These are phyloP conservation scores for Halocynthia roretzi DNA, from an alignment of 23 tunicate genomes.

Conservation along the genomic window DNA sequence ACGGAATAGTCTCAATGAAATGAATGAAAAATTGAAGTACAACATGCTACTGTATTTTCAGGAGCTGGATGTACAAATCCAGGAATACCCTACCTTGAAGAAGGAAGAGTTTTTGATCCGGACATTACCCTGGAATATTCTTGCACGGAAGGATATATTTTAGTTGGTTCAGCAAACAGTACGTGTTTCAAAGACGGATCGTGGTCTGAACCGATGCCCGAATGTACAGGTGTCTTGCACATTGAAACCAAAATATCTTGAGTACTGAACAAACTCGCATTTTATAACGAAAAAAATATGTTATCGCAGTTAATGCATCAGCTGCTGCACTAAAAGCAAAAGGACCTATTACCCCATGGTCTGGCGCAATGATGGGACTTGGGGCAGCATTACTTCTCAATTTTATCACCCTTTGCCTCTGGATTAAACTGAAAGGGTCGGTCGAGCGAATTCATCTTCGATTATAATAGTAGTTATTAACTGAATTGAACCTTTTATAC, in stretches of 20 bases:
- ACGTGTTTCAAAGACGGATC: slow-evolving; percentile 39
- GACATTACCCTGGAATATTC: slow-evolving; percentile 45
- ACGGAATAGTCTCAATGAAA: no score
- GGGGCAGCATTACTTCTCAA: slow-evolving; percentile 40
- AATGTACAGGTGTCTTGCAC: slow-evolving; percentile 67
- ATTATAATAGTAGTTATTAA: no score
- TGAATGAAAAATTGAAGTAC: no score
- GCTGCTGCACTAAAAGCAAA: slow-evolving; percentile 23
- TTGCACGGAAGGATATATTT: slow-evolving; percentile 37
- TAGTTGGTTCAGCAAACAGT: slow-evolving; percentile 30
- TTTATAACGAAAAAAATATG: background rate
- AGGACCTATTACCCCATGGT: slow-evolving; percentile 27
- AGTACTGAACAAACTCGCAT: background rate
- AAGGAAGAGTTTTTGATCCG: slow-evolving; percentile 31
- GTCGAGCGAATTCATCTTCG: background rate
- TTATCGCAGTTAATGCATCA: background rate
- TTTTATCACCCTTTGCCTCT: slow-evolving; percentile 21
- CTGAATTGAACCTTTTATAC: background rate
- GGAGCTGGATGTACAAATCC: slow-evolving; percentile 81
- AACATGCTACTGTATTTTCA: background rate
- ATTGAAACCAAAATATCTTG: background rate
- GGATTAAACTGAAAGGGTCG: slow-evolving; percentile 43
- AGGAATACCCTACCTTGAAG: slow-evolving; percentile 52
- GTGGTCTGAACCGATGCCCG: slow-evolving; percentile 56
- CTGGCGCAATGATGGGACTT: slow-evolving; percentile 38